Percentiles rank a stretch among this genome's conserved stretches.
These are phyloP conservation scores for Loris lydekkerianus DNA, from an alignment of 2,797 vertebrate genomes.

Conservation along the genomic window DNA sequence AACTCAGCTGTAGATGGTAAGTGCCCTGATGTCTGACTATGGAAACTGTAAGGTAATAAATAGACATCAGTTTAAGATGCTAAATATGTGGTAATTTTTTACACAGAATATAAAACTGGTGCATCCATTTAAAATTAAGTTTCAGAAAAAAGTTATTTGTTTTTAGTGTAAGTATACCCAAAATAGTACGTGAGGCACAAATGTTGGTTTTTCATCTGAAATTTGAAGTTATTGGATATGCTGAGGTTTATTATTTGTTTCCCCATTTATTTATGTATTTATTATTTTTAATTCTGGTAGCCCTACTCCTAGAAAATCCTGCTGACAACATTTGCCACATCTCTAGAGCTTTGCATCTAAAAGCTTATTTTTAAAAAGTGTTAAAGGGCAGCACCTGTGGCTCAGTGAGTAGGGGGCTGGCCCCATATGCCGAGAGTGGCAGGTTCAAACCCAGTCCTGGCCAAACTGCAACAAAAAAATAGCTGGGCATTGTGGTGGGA, in stretches of 20 bases:
- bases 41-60: not conserved
- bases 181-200: not conserved
- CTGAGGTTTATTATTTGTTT: not conserved
- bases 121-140: not conserved
- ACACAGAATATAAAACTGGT: not conserved
- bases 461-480: no score
- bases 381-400: not conserved
- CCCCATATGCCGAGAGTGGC: no score
- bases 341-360: not conserved
- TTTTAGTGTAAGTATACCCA: not conserved
- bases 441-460: no score
- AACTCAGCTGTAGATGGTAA: not conserved
- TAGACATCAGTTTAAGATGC: not conserved
- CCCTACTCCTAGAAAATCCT: not conserved
- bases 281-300: not conserved
- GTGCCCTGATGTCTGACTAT: not conserved
- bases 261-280: not conserved
- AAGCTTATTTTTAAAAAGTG: constrained; percentile 9
- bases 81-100: not conserved
- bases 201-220: not conserved
- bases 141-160: not conserved
- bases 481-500: no score
- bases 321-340: not conserved
- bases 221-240: not conserved
- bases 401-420: no score